Evolutionary conservation across 2,888 invertebrate species (phyloP), one percentile per base, ranked within the genome.

Genomic region (Stratiomys singularior): DNA sequence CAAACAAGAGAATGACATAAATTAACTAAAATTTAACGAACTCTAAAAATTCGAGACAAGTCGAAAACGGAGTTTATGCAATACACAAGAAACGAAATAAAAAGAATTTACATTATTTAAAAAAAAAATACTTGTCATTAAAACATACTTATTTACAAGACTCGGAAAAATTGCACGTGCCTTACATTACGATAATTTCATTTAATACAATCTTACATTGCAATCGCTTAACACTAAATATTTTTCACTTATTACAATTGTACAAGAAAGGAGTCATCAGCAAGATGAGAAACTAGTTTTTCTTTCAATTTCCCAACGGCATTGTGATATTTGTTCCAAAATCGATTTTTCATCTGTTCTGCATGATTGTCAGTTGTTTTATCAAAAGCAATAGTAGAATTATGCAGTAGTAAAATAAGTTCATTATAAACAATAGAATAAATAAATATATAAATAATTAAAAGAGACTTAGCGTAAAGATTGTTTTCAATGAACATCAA

Each of bases 21-120:
- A 74, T 74, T 74, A 74, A 60, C 74, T 74, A 74, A 58, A 60
- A 74, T n/a, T 74, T 60, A 74, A 60, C 58, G 74, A 74, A 58
- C 7, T 74, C 74, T 44, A 25, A 21, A 74, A 30, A 27, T 25
- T 11, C 72, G n/a, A 72, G 23, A 23, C 60, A 60, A 60, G 23
- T 60, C 5, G 60, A 25, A 60, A 11, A 60, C 9, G 5, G 25
- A 60, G 60, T 60, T 11, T 60, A 13, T 18, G 25, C 25, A 60
- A 4, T 52, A 37, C 37, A 37, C 3, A 37, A 9, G 37, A 37
- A 37, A 37, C 52, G 15, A 52, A 52, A 60, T 11, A 60, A 60
- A 60, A 60, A 60, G n/a, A n/a, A 11, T 25, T 18, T n/a, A 60
- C 23, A 25, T 23, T n/a, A 11, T 25, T n/a, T 7, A 7, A 60